Conservation (phyloP, 2,888 invertebrate genomes). For the Patella caerulea region DNA sequence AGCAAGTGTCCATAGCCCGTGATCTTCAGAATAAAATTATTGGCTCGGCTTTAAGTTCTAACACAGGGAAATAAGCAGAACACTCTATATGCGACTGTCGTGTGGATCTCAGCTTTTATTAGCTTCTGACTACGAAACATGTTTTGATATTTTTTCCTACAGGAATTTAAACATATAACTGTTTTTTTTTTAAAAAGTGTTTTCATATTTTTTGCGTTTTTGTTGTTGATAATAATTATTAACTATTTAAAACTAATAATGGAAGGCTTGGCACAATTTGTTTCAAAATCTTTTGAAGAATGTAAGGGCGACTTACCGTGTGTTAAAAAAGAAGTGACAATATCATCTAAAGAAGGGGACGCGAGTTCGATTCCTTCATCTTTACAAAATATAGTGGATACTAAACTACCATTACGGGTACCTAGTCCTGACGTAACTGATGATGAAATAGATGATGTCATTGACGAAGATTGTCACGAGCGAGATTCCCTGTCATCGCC, state of each 20-base stretch:
- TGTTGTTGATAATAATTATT: not conserved
- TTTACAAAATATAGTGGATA: not conserved
- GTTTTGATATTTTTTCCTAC: too few species aligned
- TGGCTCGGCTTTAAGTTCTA: too few species aligned
- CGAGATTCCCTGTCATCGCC: not conserved
- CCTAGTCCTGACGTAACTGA: slow-evolving; percentile 8
- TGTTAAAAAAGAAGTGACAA: slow-evolving; percentile 11
- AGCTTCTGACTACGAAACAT: too few species aligned
- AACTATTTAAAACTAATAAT: slow-evolving; percentile 32
- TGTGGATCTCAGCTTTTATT: too few species aligned
- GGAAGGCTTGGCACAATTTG: slow-evolving; percentile 64
- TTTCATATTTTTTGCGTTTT: too few species aligned
- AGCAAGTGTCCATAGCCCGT: too few species aligned
- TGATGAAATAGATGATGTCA: slow-evolving; percentile 20
- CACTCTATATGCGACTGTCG: too few species aligned
- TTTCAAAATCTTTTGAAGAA: slow-evolving; percentile 63
- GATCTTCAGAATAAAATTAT: too few species aligned
- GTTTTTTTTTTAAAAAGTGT: too few species aligned
- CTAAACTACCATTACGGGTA: not conserved
- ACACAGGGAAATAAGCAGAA: too few species aligned
- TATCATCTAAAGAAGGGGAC: not conserved
- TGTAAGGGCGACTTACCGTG: slow-evolving; percentile 15
- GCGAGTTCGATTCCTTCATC: not conserved
- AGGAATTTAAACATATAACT: too few species aligned
- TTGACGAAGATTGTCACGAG: slow-evolving; percentile 21